Conservation (phyloP, 1,140 invertebrate species). For the Tigriopus japonicus region DNA sequence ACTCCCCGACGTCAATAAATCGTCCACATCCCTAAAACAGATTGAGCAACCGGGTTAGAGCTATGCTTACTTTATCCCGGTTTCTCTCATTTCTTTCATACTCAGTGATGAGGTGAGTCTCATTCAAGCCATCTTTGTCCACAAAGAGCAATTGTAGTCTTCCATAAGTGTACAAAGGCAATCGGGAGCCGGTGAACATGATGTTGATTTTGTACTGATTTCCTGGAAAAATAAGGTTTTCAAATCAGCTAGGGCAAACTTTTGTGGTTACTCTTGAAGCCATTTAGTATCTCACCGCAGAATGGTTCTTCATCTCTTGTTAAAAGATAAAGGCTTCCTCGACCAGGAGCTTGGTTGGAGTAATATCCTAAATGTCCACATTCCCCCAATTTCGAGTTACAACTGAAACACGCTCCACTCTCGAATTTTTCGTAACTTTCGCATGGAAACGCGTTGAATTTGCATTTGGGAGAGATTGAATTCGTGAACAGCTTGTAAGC, state of each 20-base stretch:
- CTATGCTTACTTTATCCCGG: neutral
- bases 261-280: neutral
- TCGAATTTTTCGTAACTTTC: slow-evolving; percentile 63
- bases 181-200: slow-evolving; percentile 40
- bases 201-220: slow-evolving; percentile 70
- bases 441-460: slow-evolving; percentile 71
- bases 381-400: slow-evolving; percentile 30
- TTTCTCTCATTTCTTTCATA: slow-evolving; percentile 22
- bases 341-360: slow-evolving; percentile 52
- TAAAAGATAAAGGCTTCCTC: slow-evolving; percentile 55
- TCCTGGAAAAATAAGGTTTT: slow-evolving; percentile 28
- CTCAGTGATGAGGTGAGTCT: slow-evolving; percentile 70
- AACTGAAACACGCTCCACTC: slow-evolving; percentile 49
- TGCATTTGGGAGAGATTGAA: slow-evolving; percentile 67
- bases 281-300: slow-evolving; percentile 39
- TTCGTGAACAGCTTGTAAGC: slow-evolving; percentile 87
- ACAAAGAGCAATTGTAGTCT: slow-evolving; percentile 61
- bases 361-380: slow-evolving; percentile 90
- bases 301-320: slow-evolving; percentile 80
- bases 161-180: slow-evolving; percentile 47
- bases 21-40: slow-evolving; percentile 47
- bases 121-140: slow-evolving; percentile 57
- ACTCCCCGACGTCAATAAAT: slow-evolving; percentile 46
- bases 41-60: neutral
- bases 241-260: neutral